Evolutionary conservation across 1,140 invertebrate species (phyloP).

Genomic region (Mercenaria mercenaria): DNA sequence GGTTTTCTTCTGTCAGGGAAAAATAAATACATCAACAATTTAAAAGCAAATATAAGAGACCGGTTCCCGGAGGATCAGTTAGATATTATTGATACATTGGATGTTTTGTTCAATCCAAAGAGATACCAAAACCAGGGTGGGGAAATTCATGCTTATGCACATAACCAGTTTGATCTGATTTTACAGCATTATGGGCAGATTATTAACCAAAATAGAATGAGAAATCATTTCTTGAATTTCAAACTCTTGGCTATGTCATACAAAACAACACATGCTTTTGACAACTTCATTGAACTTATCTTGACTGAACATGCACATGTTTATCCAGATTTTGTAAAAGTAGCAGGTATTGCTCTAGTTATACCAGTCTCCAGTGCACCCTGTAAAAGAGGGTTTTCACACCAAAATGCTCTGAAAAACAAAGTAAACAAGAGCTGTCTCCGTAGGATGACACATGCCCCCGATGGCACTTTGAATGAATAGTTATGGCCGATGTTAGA

Average conservation of each 20-base stretch:
- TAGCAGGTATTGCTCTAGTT: too few species aligned
- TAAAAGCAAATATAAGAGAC: background rate
- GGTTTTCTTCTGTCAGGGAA: background rate
- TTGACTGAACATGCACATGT: too few species aligned
- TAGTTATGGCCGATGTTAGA: too few species aligned
- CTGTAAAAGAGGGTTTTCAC: background rate
- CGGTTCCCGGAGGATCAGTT: constrained; percentile 13
- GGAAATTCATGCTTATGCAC: background rate
- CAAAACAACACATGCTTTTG: too few species aligned
- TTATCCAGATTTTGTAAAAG: too few species aligned
- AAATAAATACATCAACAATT: background rate
- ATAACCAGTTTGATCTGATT: background rate
- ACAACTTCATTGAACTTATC: too few species aligned
- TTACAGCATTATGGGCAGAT: background rate
- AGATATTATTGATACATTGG: background rate
- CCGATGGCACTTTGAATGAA: too few species aligned
- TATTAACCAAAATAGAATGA: background rate
- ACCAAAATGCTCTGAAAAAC: background rate
- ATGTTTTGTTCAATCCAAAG: background rate
- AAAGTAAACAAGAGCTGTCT: too few species aligned
- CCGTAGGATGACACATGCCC: too few species aligned
- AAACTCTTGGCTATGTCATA: background rate
- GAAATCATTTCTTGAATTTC: background rate
- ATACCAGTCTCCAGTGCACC: too few species aligned
- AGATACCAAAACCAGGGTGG: background rate